These are phyloP conservation scores for Ephydatia muelleri DNA, from an alignment of 37 sponge, comb jelly and placozoan genomes.

Conservation along the genomic window DNA sequence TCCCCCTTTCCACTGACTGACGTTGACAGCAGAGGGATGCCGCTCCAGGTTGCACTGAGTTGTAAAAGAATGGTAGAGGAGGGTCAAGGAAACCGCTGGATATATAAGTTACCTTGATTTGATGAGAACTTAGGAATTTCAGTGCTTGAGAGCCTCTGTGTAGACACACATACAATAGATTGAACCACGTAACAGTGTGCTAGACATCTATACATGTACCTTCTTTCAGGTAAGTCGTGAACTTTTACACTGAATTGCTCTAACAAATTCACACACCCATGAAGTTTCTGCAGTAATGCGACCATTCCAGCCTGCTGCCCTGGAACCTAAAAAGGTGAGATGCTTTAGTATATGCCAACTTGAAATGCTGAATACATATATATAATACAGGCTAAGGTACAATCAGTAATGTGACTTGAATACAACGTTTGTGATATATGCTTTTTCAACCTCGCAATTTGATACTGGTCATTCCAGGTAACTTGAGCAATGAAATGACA, in stretches of 20 bases:
- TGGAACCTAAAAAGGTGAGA: conserved; percentile 26
- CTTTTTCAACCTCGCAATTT: too few relatives aligned
- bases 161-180: background rate
- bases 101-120: conserved; percentile 58
- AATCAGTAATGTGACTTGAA: too few relatives aligned
- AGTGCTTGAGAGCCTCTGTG: conserved; percentile 69
- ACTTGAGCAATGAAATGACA: too few relatives aligned
- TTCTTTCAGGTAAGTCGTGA: conserved; percentile 61
- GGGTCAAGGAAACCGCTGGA: background rate
- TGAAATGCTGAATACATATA: too few relatives aligned
- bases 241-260: conserved; percentile 80
- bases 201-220: conserved; percentile 20
- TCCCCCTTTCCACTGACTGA: conserved; percentile 78
- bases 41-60: conserved; percentile 80
- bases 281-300: conserved; percentile 70
- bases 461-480: too few relatives aligned
- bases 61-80: background rate
- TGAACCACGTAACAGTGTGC: background rate
- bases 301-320: conserved; percentile 19
- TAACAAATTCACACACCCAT: conserved; percentile 73
- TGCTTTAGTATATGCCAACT: too few relatives aligned
- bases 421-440: too few relatives aligned
- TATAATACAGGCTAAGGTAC: too few relatives aligned
- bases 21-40: conserved; percentile 60
- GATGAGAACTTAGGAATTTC: conserved; percentile 79